These are phyloP conservation scores for Thermophis baileyi DNA, from an alignment of 2,113 vertebrate genomes.

Conservation along the genomic window DNA sequence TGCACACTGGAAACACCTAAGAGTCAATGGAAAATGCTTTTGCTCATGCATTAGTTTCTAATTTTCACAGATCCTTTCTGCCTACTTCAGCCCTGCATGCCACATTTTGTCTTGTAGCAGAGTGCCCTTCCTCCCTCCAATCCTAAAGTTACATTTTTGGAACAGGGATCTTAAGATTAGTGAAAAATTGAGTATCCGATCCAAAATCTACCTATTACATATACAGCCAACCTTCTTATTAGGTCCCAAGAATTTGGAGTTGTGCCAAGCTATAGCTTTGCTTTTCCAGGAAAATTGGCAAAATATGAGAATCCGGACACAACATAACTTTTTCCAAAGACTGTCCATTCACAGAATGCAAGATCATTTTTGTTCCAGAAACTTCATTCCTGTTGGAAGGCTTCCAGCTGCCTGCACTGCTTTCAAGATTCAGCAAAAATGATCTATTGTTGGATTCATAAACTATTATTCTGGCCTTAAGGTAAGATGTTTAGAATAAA, in stretches of 20 bases:
- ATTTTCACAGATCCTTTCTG: not conserved
- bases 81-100: not conserved
- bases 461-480: not conserved
- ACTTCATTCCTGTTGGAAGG: not conserved
- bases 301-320: not conserved
- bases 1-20: not conserved
- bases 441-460: not conserved
- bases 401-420: not conserved
- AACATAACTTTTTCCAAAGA: not conserved
- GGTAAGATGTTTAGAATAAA: not conserved
- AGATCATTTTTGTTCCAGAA: not conserved
- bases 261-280: not conserved
- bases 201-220: not conserved
- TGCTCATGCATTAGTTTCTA: not conserved
- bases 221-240: not conserved
- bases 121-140: not conserved
- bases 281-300: not conserved
- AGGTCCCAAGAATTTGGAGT: constrained; percentile 2
- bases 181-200: not conserved
- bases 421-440: not conserved
- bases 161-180: not conserved
- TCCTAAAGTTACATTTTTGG: not conserved
- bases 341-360: not conserved
- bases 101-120: not conserved
- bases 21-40: not conserved